A percentile compares a stretch with the other conserved stretches of the same genome.
Conservation (phyloP, 2,113 vertebrate species). For the Caranx melampygus region DNA sequence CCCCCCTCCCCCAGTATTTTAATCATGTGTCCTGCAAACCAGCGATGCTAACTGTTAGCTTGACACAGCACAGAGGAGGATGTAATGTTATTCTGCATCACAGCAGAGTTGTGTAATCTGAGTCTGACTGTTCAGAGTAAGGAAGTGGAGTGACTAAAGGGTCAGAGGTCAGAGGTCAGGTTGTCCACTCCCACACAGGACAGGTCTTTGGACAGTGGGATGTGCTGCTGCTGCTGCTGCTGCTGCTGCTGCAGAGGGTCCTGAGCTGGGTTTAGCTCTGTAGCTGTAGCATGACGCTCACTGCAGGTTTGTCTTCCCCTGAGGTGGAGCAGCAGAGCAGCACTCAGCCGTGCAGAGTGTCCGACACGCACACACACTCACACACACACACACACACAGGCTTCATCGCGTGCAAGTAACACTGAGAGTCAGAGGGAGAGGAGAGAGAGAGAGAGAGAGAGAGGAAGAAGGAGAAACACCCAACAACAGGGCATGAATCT, state of each 20-base stretch:
- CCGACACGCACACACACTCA: conserved; percentile 30
- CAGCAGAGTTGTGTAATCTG: not conserved
- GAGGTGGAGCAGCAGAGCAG: conserved; percentile 34
- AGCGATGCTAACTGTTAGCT: not conserved
- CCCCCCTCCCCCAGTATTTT: too few relatives aligned
- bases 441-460: not conserved
- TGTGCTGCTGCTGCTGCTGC: too few relatives aligned
- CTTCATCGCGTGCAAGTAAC: conserved; percentile 18
- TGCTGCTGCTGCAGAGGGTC: not conserved
- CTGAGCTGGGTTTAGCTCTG: not conserved
- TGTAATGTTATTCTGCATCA: too few relatives aligned
- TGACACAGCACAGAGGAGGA: too few relatives aligned
- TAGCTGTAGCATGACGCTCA: conserved; percentile 6
- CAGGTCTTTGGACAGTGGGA: conserved; percentile 4
- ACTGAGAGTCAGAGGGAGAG: not conserved
- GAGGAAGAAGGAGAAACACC: not conserved
- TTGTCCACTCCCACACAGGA: not conserved
- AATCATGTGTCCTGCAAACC: too few relatives aligned
- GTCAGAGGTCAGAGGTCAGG: conserved; percentile 22
- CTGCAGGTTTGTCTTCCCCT: conserved; percentile 15
- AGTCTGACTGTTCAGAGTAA: not conserved
- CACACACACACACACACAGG: conserved; percentile 41
- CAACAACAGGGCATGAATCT: not conserved
- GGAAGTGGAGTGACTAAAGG: not conserved
- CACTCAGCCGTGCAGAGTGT: conserved; percentile 43